Evolutionary conservation across 2,113 vertebrate species (phyloP).

Genomic region (Anseranas semipalmata): DNA sequence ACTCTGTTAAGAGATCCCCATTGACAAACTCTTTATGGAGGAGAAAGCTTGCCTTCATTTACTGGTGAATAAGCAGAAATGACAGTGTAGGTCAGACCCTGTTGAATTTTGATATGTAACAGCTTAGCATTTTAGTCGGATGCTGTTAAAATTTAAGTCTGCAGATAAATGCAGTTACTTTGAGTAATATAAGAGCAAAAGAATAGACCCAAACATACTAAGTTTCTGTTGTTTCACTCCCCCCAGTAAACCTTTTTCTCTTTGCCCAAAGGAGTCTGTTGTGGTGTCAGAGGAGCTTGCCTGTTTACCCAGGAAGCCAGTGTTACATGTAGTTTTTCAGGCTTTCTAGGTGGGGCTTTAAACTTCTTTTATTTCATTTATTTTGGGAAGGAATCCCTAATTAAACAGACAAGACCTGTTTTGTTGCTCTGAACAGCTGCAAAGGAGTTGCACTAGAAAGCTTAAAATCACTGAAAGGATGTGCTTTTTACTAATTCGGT

Average conservation of each 20-base stretch:
- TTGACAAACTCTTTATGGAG: conserved; percentile 15
- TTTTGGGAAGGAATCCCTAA: too few species aligned
- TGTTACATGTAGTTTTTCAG: neutral
- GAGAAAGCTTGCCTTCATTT: conserved; percentile 1
- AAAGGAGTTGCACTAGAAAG: neutral
- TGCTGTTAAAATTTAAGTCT: conserved; percentile 12
- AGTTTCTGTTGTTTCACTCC: neutral
- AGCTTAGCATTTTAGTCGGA: conserved; percentile 38
- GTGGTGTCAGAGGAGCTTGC: neutral
- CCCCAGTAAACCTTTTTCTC: neutral
- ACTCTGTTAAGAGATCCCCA: neutral
- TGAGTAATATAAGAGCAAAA: neutral
- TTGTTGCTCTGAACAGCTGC: neutral
- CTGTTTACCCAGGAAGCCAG: neutral
- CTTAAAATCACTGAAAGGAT: neutral
- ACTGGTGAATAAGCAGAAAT: conserved; percentile 20
- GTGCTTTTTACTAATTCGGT: neutral
- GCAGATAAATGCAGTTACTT: conserved; percentile 27
- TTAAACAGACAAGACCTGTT: neutral
- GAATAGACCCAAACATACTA: neutral
- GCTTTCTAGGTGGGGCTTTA: neutral
- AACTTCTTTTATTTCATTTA: neutral
- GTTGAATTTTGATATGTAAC: conserved; percentile 33
- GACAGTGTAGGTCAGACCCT: conserved; percentile 6
- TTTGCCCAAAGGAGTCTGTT: neutral